Conservation (phyloP, 2,797 vertebrate genomes). For the Petrocephalus schoutedeni region DNA sequence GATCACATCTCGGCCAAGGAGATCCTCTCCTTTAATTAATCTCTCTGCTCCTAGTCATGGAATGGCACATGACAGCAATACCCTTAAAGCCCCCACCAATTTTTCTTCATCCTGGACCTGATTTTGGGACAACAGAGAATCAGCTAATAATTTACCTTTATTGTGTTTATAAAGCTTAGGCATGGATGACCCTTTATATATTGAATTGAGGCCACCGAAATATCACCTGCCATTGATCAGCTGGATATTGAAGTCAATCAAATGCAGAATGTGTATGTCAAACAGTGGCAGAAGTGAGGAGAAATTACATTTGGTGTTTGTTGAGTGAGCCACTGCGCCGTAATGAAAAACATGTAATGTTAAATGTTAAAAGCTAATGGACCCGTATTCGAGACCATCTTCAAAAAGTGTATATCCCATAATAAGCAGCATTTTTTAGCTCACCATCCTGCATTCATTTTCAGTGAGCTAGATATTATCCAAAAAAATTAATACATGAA, state of each 20-base stretch:
- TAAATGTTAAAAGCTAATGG: background rate
- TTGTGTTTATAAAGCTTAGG: constrained; percentile 83
- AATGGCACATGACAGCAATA: constrained; percentile 73
- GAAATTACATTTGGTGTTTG: constrained; percentile 56
- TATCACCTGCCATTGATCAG: constrained; percentile 98
- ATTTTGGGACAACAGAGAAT: constrained; percentile 65
- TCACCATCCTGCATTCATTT: background rate
- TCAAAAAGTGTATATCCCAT: background rate
- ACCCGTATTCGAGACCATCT: background rate
- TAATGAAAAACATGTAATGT: background rate
- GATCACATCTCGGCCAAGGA: constrained; percentile 69
- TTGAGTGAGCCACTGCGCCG: background rate
- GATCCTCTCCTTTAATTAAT: constrained; percentile 69
- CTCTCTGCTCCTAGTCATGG: constrained; percentile 62
- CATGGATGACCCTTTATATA: constrained; percentile 80
- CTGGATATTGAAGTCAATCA: constrained; percentile 96
- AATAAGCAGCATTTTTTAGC: background rate
- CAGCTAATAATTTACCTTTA: constrained; percentile 79
- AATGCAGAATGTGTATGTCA: constrained; percentile 93
- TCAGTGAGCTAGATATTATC: background rate
- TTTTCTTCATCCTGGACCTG: constrained; percentile 75
- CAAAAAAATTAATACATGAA: background rate
- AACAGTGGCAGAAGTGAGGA: constrained; percentile 77
- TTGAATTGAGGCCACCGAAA: constrained; percentile 92
- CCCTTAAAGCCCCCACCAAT: constrained; percentile 60